Evolutionary conservation across 2,888 invertebrate species (phyloP), one percentile per base, ranked within the genome.

Genomic region (Autographa pulchrina): DNA sequence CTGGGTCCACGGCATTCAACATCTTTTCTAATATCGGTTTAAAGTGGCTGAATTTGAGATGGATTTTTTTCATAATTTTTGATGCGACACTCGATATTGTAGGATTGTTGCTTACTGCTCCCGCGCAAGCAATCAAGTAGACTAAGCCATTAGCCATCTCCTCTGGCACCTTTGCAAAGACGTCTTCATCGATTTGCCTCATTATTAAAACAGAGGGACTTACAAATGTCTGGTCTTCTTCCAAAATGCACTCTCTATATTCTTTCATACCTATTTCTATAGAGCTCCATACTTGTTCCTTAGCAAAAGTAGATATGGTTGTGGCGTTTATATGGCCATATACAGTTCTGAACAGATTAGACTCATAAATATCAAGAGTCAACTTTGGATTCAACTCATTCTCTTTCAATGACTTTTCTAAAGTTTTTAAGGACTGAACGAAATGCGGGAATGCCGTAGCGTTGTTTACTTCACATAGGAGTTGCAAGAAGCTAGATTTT

Each of bases 31-130:
- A 90, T 78, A 97, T 96, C 0, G 96, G 91, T 16, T 96, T 93
- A 25, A 98, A 94, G 32, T 97, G 94, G 31, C 94, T 88, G 9
- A 97, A 97, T 72, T 97, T 96, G 13, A 98, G 90, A 72, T 96
- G 94, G 18, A 98, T 96, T 81, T 96, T 96, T 83, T 97, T 97
- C 81, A 98, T 96, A 2, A 97, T 92, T 83, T 96, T 97, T 13
- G 96, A 96, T 0, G 97, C 97, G 0, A 96, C 94, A 65, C 97
- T 94, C 14, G 96, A 95, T 65, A 97, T 96, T 52, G 96, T 94
- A 8, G 97, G 96, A 85, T 97, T 97, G 74, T 96, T 96, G 14
- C 97, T 96, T 16, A 93, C 92, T 0, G 97, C 95, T 0, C 97
- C 96, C 32, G 96, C 96, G 77, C 95, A 92, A 9, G 97, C 92